phyloP scores from a whole-genome alignment of 2,888 invertebrate species.

The Himalopsyche anomala region DNA sequence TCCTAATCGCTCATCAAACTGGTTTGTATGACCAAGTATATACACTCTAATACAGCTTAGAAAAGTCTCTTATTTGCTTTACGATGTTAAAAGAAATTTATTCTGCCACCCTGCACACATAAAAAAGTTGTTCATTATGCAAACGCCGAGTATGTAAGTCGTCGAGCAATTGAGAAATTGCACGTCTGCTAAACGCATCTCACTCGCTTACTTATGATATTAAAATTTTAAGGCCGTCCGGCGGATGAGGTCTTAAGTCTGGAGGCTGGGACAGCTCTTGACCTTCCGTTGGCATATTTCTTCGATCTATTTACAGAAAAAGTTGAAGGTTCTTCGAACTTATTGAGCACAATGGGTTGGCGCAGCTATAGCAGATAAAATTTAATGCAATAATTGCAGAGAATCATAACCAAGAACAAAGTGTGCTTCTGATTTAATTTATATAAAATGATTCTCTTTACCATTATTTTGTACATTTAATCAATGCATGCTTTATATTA shows the following conservation, averaged over 20 bases:
- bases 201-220: not conserved
- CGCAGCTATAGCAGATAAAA: too few relatives aligned
- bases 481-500: too few relatives aligned
- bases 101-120: not conserved
- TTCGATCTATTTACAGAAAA: not conserved
- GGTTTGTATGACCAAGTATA: not conserved
- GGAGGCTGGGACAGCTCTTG: not conserved
- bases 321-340: not conserved
- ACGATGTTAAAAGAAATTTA: not conserved
- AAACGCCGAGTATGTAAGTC: too few relatives aligned
- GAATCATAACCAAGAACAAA: too few relatives aligned
- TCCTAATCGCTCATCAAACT: not conserved
- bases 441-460: too few relatives aligned
- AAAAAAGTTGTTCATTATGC: too few relatives aligned
- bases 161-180: not conserved
- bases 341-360: not conserved
- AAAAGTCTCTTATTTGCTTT: not conserved
- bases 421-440: too few relatives aligned
- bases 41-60: too few relatives aligned
- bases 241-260: constrained; percentile 6
- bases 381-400: too few relatives aligned
- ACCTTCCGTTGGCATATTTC: not conserved
- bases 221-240: not conserved
- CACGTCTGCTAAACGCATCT: not conserved
- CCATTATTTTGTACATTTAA: too few relatives aligned